A percentile compares a stretch with the other conserved stretches of the same genome.
Evolutionary conservation across 2,113 vertebrate genomes (phyloP).

Genomic region (Mohoua ochrocephala): DNA sequence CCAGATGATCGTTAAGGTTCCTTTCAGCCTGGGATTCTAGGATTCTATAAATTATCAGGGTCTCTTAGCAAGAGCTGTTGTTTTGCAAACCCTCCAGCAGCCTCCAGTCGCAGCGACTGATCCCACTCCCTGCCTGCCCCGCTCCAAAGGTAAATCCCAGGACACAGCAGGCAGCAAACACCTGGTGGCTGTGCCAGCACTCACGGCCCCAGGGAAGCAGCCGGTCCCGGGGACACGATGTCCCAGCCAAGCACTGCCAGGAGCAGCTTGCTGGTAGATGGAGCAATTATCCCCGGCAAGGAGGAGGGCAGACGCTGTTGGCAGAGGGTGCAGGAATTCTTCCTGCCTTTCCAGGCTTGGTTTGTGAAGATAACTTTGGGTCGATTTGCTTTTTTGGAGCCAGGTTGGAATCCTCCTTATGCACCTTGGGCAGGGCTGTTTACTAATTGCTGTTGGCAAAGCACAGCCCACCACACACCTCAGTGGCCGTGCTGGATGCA

Average conservation of each 20-base stretch:
- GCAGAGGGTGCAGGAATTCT: background rate
- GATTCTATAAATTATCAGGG: background rate
- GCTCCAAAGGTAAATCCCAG: background rate
- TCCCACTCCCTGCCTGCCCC: background rate
- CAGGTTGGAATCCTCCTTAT: background rate
- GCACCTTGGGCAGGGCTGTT: background rate
- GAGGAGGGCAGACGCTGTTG: background rate
- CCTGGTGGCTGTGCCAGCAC: background rate
- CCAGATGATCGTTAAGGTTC: background rate
- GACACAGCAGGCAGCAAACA: fast-evolving
- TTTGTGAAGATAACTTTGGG: background rate
- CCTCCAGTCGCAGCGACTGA: fast-evolving
- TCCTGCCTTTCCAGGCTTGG: background rate
- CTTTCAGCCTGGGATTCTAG: background rate
- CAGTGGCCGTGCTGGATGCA: fast-evolving
- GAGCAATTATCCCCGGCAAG: background rate
- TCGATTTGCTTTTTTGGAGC: background rate
- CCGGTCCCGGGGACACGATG: fast-evolving
- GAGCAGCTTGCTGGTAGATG: background rate
- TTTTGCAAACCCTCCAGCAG: background rate
- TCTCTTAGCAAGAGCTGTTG: background rate
- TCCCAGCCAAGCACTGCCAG: background rate
- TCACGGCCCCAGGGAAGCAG: background rate
- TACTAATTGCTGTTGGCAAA: background rate
- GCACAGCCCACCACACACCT: background rate